Evolutionary conservation across 2,888 invertebrate species (phyloP).

Genomic region (Philereme transversata): DNA sequence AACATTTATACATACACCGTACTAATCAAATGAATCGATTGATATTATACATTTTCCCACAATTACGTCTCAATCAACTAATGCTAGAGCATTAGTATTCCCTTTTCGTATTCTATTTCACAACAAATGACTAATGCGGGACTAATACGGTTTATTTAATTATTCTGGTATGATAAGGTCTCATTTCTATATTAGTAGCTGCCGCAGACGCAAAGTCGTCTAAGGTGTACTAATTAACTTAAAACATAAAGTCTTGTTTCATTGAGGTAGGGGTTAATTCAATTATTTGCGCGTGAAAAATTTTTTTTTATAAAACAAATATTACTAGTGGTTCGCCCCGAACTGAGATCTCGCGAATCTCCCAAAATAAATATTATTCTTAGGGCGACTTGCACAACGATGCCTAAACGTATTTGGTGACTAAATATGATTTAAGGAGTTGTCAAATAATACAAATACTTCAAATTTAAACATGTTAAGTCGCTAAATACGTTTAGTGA

Average conservation of each 20-base stretch:
- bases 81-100: conserved; percentile 21
- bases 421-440: too few relatives aligned
- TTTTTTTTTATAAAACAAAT: too few relatives aligned
- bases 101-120: conserved; percentile 17
- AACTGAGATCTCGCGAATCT: too few relatives aligned
- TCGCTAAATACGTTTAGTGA: too few relatives aligned
- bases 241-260: conserved; percentile 2
- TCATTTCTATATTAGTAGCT: conserved; percentile 24
- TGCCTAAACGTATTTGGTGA: too few relatives aligned
- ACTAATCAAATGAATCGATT: too few relatives aligned
- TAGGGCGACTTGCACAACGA: too few relatives aligned
- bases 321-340: too few relatives aligned
- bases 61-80: conserved; percentile 13
- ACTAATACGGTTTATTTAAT: conserved; percentile 22
- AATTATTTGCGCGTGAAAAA: neutral
- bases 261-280: neutral
- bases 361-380: too few relatives aligned
- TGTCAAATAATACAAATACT: too few relatives aligned
- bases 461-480: too few relatives aligned
- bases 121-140: conserved; percentile 25
- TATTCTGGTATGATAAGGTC: conserved; percentile 19
- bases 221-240: conserved; percentile 17
- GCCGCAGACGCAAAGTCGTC: conserved; percentile 15
- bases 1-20: too few relatives aligned
- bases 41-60: neutral